These are phyloP conservation scores for Penelope pileata DNA, from an alignment of 2,113 vertebrate genomes.

Conservation along the genomic window DNA sequence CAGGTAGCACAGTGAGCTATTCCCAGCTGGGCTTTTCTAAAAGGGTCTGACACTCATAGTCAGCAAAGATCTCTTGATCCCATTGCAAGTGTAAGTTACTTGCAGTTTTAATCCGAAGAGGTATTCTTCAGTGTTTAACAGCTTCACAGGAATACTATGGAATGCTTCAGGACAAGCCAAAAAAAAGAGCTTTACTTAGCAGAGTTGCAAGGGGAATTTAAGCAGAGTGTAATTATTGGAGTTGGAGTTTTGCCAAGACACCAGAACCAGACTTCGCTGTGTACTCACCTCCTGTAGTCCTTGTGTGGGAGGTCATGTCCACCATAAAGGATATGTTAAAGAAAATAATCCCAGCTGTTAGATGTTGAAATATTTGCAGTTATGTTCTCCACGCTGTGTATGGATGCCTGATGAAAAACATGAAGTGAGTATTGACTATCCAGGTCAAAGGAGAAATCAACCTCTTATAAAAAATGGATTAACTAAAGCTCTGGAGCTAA, in stretches of 20 bases:
- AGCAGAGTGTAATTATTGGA: conserved; percentile 23
- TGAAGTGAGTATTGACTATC: too few species aligned
- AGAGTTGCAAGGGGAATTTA: not conserved
- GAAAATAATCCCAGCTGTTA: not conserved
- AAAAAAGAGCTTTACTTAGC: not conserved
- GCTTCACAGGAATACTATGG: not conserved
- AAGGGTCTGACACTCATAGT: not conserved
- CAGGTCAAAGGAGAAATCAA: too few species aligned
- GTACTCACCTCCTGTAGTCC: not conserved
- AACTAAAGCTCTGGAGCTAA: too few species aligned
- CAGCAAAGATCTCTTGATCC: not conserved
- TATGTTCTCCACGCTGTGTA: fast-evolving
- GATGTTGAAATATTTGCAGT: not conserved
- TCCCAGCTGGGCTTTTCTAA: not conserved
- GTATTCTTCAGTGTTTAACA: conserved; percentile 4
- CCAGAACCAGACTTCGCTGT: not conserved
- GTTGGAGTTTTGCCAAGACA: not conserved
- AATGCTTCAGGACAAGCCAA: not conserved
- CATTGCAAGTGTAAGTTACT: not conserved
- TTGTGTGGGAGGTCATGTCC: not conserved
- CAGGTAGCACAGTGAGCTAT: not conserved
- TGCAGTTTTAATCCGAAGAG: not conserved
- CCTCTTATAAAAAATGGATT: too few species aligned
- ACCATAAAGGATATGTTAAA: not conserved
- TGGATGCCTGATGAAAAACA: not conserved